phyloP scores from a whole-genome alignment of 2,888 invertebrate species.

The Sesamia inferens region DNA sequence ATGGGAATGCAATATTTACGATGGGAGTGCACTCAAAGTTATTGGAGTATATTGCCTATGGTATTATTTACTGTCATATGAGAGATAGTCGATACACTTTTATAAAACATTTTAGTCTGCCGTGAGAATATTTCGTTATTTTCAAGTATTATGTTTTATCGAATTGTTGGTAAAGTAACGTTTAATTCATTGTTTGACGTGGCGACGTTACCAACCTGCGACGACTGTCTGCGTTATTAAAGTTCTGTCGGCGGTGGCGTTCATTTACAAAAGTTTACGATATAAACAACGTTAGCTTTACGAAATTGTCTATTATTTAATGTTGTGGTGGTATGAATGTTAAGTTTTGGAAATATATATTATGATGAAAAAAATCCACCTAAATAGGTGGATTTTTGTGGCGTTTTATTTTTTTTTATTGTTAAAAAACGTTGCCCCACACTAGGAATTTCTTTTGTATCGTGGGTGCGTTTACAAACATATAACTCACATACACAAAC shows the following conservation, averaged over 20 bases:
- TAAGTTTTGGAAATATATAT: too few relatives aligned
- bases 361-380: too few relatives aligned
- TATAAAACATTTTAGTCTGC: slow-evolving; percentile 8
- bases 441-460: too few relatives aligned
- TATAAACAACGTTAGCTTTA: too few relatives aligned
- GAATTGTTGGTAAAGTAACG: not conserved
- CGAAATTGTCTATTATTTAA: too few relatives aligned
- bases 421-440: too few relatives aligned
- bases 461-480: too few relatives aligned
- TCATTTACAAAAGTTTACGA: too few relatives aligned
- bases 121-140: not conserved
- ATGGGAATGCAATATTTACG: slow-evolving; percentile 27
- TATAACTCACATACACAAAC: too few relatives aligned
- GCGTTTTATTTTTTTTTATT: too few relatives aligned
- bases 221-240: not conserved
- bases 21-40: slow-evolving; percentile 34
- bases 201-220: not conserved
- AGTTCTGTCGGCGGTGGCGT: not conserved
- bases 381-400: too few relatives aligned
- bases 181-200: slow-evolving; percentile 12
- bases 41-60: slow-evolving; percentile 11
- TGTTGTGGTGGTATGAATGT: too few relatives aligned
- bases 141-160: not conserved
- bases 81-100: not conserved
- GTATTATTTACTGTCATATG: slow-evolving; percentile 10